Evolutionary conservation across 2,888 invertebrate species (phyloP).

Genomic region (Invenusta paracnida): DNA sequence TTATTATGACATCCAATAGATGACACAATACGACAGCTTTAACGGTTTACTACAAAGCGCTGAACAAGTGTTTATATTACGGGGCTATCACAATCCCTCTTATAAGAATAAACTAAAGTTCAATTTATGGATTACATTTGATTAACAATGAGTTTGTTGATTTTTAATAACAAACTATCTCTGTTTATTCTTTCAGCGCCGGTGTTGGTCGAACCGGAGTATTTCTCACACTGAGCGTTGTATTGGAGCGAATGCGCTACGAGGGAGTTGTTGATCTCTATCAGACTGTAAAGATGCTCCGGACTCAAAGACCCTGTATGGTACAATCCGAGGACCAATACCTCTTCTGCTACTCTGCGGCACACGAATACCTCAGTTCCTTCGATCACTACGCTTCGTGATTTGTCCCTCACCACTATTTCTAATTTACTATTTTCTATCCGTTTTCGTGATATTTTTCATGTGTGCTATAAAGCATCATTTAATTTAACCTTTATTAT

Average conservation of each 20-base stretch:
- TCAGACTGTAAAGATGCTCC: constrained; percentile 93
- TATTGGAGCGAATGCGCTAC: constrained; percentile 95
- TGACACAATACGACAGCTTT: too few species aligned
- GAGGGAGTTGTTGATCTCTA: constrained; percentile 98
- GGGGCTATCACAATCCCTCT: too few species aligned
- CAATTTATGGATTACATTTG: too few species aligned
- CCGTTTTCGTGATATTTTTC: too few species aligned
- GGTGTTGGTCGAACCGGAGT: constrained; percentile 97
- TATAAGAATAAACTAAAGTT: too few species aligned
- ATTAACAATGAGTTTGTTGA: too few species aligned
- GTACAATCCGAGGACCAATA: constrained; percentile 96
- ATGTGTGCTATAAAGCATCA: too few species aligned
- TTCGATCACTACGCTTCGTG: constrained; percentile 72
- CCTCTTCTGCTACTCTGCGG: constrained; percentile 97
- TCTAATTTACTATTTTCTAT: background rate
- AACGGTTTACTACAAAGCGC: too few species aligned
- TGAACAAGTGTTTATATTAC: too few species aligned
- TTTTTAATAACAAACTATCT: too few species aligned
- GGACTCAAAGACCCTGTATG: constrained; percentile 97
- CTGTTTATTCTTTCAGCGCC: constrained; percentile 34
- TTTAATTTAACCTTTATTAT: too few species aligned
- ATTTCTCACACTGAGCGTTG: constrained; percentile 93
- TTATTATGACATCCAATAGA: too few species aligned
- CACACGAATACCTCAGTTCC: constrained; percentile 92
- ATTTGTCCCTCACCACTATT: background rate